A percentile compares a stretch with the other conserved stretches of the same genome.
phyloP scores from a whole-genome alignment of 2,888 invertebrate species.

The Sarcophaga caerulescens region DNA sequence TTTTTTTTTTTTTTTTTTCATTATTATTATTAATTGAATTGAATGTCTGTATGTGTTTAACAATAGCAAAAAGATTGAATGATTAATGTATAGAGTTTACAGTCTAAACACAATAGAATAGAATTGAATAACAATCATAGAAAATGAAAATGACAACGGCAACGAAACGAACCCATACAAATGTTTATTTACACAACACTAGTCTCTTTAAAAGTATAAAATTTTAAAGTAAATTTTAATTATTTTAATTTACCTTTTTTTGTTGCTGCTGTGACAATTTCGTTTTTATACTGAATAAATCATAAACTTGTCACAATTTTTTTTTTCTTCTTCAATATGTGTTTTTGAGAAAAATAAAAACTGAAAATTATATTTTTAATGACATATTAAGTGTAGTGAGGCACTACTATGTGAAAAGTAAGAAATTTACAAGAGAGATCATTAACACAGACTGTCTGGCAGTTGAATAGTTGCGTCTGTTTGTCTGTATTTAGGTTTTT shows the following conservation, averaged over 20 bases:
- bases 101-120: conserved; percentile 6
- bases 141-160: background rate
- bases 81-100: conserved; percentile 49
- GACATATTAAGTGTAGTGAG: background rate
- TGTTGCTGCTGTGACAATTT: conserved; percentile 11
- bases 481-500: conserved; percentile 19
- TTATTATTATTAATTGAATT: conserved; percentile 4
- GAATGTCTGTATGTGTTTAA: conserved; percentile 22
- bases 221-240: background rate
- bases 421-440: conserved; percentile 3
- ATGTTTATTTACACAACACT: conserved; percentile 3
- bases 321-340: background rate
- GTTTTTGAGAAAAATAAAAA: background rate
- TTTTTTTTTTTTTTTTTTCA: too few species aligned
- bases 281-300: conserved; percentile 33
- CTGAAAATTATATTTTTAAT: background rate
- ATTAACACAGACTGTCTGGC: conserved; percentile 5
- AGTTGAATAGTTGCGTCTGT: background rate
- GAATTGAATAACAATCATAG: background rate
- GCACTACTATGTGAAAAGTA: background rate
- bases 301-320: conserved; percentile 30
- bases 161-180: conserved; percentile 49
- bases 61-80: conserved; percentile 56
- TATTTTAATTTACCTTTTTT: conserved; percentile 47
- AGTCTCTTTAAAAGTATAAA: background rate